Percentiles rank a stretch among this genome's conserved stretches.
phyloP scores from a whole-genome alignment of 2,113 vertebrate genomes.

The Callorhinus ursinus region DNA sequence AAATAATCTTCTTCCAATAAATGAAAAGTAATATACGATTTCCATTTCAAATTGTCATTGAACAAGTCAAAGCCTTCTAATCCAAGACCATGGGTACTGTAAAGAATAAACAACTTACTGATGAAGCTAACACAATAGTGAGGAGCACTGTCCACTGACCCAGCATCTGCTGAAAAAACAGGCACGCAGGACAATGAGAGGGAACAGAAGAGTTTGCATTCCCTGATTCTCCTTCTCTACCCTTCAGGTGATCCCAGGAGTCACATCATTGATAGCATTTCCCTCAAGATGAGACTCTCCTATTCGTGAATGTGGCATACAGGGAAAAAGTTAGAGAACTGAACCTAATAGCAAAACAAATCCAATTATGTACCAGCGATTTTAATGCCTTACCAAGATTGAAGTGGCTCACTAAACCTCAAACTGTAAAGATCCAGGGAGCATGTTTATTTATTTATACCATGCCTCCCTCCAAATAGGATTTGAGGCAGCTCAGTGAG shows the following conservation, averaged over 20 bases:
- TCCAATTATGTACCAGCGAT: conserved; percentile 60
- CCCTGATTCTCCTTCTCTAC: neutral
- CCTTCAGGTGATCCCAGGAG: conserved; percentile 4
- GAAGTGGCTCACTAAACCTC: conserved; percentile 62
- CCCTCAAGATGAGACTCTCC: neutral
- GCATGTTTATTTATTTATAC: conserved; percentile 76
- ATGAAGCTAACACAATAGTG: neutral
- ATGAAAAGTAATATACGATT: neutral
- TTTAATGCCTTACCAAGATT: conserved; percentile 67
- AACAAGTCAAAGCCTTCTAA: neutral
- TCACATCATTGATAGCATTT: neutral
- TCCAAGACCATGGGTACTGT: neutral
- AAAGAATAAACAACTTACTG: neutral
- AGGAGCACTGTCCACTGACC: neutral
- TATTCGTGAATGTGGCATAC: neutral
- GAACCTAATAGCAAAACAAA: conserved; percentile 59
- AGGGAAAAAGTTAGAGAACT: conserved; percentile 43
- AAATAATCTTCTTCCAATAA: neutral
- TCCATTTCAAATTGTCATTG: neutral
- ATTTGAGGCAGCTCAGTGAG: conserved; percentile 76
- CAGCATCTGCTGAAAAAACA: neutral
- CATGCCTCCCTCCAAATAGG: conserved; percentile 70
- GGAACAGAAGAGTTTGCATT: neutral
- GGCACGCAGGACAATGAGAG: neutral
- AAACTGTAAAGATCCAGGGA: conserved; percentile 66